Base-by-base conservation (phyloP, 2,888 invertebrate genomes). In the Lepidocyrtinus sp. region DNA sequence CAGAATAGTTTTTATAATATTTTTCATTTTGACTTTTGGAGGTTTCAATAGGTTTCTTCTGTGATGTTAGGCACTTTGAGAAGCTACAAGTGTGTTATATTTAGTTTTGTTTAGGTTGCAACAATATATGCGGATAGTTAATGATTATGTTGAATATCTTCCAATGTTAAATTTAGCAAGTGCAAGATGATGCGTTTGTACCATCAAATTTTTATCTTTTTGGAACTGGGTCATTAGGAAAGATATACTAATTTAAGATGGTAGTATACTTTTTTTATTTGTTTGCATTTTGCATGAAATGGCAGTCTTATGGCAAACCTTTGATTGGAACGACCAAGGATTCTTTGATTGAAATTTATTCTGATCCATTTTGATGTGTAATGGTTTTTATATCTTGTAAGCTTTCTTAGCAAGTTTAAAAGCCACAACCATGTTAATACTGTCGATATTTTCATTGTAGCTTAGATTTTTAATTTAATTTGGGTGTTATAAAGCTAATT, bases 11-110 rank as follows among this genome's bases (percentile, higher is more conserved):
- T n/a, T n/a, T n/a, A n/a, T n/a, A n/a, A n/a, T n/a, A n/a, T n/a
- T n/a, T n/a, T n/a, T n/a, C n/a, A n/a, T n/a, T n/a, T n/a, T n/a
- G n/a, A n/a, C n/a, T n/a, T n/a, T n/a, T n/a, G n/a, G n/a, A n/a
- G n/a, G n/a, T n/a, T n/a, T n/a, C n/a, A n/a, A 36, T 36, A 36
- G 45, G 27, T 74, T 61, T 69, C 50, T 45, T 67, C 45, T 73
- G 26, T 50, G 61, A 70, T 79, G 73, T 79, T 79, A 79, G 79
- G 79, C 79, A 79, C 79, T 79, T 79, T 36, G 71, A 79, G 69
- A 79, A 79, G 79, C 79, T 79, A 79, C 79, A 77, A 45, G 63
- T 69, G 65, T 61, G 50, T 72, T 46, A 82, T 7, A 36, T 36
- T 7, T 36, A 7, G 5, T 36, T 36, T 36, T 36, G 36, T 36